Evolutionary conservation across 2,888 invertebrate genomes (phyloP).

Genomic region (Lamellibrachia columna): DNA sequence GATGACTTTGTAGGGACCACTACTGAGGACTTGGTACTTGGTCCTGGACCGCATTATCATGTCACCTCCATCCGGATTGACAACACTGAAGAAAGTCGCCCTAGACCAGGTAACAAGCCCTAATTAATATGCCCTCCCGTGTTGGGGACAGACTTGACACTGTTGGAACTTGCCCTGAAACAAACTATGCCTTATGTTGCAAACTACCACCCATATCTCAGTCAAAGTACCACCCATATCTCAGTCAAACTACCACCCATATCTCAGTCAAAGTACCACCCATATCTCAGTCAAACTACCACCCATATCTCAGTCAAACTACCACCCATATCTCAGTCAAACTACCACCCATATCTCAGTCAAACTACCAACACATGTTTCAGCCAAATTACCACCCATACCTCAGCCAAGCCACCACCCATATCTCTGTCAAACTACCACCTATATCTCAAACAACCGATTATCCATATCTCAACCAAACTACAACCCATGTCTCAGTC

Average conservation of each 20-base stretch:
- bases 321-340: not conserved
- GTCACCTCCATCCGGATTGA: constrained; percentile 17
- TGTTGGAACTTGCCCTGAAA: no score
- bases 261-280: not conserved
- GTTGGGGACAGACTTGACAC: no score
- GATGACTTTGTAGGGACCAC: not conserved
- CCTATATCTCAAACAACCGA: no score
- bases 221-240: no score
- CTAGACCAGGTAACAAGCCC: constrained; percentile 20
- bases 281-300: no score
- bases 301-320: no score
- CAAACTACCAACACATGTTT: no score
- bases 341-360: not conserved
- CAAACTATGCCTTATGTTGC: no score
- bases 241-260: not conserved
- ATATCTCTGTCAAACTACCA: not conserved
- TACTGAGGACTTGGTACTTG: constrained; percentile 22
- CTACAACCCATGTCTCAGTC: no score
- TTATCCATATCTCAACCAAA: no score
- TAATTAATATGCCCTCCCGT: no score
- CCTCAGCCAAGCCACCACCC: not conserved
- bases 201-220: no score
- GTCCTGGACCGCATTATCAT: constrained; percentile 5
- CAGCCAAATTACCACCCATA: not conserved
- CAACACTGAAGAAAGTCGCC: constrained; percentile 22